Evolutionary conservation across 1,140 invertebrate genomes (phyloP).

Genomic region (Caerostris extrusa): DNA sequence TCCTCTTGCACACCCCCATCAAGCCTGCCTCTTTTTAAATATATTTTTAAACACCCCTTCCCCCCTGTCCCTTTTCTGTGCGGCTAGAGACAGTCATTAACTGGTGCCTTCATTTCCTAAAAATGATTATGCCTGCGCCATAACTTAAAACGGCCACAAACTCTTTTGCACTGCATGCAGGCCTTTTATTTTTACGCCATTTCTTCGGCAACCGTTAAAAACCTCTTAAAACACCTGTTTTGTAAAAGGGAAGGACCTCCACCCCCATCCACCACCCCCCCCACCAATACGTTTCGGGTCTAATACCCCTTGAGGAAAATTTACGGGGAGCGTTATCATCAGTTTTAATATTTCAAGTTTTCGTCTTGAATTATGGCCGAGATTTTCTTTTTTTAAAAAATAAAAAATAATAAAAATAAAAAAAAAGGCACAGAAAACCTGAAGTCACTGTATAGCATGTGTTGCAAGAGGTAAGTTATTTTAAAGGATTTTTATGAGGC

Average conservation of each 20-base stretch:
- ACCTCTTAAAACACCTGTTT: conserved; percentile 74
- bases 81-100: conserved; percentile 56
- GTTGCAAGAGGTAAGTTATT: no score
- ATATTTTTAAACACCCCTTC: conserved; percentile 27
- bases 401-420: background rate
- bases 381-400: conserved; percentile 1
- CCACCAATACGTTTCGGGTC: no score
- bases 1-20: background rate
- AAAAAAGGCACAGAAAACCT: no score
- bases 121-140: conserved; percentile 67
- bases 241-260: conserved; percentile 32
- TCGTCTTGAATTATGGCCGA: conserved; percentile 61
- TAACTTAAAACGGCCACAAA: conserved; percentile 61
- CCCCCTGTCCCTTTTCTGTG: background rate
- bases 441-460: no score
- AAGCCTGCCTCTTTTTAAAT: no score
- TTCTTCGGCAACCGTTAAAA: conserved; percentile 70
- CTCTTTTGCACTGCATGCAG: background rate
- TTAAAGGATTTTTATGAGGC: background rate
- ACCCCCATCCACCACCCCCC: background rate
- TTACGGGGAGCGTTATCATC: conserved; percentile 68
- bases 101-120: conserved; percentile 58
- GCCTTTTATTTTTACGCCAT: conserved; percentile 56
- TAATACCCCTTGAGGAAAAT: conserved; percentile 70
- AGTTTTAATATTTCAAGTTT: conserved; percentile 76